phyloP scores from a whole-genome alignment of 2,888 invertebrate species.

The Aromia moschata region DNA sequence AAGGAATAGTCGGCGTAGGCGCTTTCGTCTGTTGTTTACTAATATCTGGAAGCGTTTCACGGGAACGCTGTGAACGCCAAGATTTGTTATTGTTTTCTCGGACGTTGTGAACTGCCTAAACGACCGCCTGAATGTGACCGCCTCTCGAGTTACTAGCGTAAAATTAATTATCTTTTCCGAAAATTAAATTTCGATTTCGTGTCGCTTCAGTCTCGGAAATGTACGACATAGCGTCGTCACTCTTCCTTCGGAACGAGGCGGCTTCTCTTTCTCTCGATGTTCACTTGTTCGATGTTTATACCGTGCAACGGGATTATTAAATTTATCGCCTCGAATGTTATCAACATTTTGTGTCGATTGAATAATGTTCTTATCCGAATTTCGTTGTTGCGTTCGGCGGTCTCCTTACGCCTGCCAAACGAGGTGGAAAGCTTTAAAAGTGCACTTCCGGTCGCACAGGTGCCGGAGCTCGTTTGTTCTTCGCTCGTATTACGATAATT shows the following conservation, averaged over 20 bases:
- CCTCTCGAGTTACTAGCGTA: too few relatives aligned
- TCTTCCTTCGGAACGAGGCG: background rate
- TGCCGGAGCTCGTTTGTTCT: constrained; percentile 28
- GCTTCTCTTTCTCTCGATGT: background rate
- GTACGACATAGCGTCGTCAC: background rate
- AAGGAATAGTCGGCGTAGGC: background rate
- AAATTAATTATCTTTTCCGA: too few relatives aligned
- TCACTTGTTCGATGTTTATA: background rate
- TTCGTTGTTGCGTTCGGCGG: constrained; percentile 2
- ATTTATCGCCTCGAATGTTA: background rate
- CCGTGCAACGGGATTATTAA: constrained; percentile 1
- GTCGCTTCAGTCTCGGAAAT: background rate
- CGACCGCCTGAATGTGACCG: too few relatives aligned
- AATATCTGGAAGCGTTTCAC: background rate
- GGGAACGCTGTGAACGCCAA: background rate
- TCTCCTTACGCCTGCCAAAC: constrained; percentile 11
- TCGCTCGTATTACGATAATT: constrained; percentile 1
- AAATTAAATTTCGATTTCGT: constrained; percentile 4
- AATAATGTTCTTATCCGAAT: constrained; percentile 2
- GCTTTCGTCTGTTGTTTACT: background rate
- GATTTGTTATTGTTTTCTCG: background rate
- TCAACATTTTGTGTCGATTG: background rate
- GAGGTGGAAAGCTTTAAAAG: constrained; percentile 24
- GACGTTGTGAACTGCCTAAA: too few relatives aligned
- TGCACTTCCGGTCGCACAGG: constrained; percentile 42